Evolutionary conservation across 2,113 vertebrate genomes (phyloP).

Genomic region (Hucho hucho): DNA sequence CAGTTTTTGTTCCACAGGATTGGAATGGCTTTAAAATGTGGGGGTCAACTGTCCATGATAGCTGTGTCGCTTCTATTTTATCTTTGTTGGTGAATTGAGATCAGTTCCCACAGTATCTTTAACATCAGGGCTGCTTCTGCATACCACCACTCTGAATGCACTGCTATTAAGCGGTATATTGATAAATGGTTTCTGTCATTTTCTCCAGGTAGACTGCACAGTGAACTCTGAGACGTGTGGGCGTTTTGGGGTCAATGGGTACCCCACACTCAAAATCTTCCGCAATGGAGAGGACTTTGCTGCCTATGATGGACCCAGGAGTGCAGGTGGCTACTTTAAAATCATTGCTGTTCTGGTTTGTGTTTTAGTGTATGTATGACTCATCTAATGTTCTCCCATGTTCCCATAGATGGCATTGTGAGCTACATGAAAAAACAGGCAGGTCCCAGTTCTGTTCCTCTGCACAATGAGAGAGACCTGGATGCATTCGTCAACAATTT

Average conservation of each 20-base stretch:
- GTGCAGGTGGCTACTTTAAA: constrained; percentile 35
- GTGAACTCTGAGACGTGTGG: constrained; percentile 48
- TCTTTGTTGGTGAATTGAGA: neutral
- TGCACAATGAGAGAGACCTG: constrained; percentile 37
- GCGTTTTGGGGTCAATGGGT: constrained; percentile 51
- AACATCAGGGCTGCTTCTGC: neutral
- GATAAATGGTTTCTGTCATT: neutral
- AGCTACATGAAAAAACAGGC: constrained; percentile 55
- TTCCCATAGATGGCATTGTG: constrained; percentile 46
- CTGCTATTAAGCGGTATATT: neutral
- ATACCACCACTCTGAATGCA: neutral
- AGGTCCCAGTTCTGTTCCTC: constrained; percentile 43
- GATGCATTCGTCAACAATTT: constrained; percentile 32
- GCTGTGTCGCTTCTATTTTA: neutral
- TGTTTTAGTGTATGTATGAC: neutral
- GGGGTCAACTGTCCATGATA: neutral
- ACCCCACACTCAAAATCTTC: constrained; percentile 60
- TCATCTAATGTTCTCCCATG: neutral
- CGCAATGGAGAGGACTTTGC: constrained; percentile 43
- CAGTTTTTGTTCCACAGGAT: neutral
- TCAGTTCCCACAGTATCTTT: neutral
- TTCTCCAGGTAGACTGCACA: constrained; percentile 53
- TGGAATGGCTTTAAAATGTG: neutral
- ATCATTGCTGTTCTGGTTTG: neutral
- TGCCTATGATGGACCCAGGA: constrained; percentile 47